These are phyloP conservation scores for Lysandra coridon DNA, from an alignment of 2,888 invertebrate genomes.

Conservation along the genomic window DNA sequence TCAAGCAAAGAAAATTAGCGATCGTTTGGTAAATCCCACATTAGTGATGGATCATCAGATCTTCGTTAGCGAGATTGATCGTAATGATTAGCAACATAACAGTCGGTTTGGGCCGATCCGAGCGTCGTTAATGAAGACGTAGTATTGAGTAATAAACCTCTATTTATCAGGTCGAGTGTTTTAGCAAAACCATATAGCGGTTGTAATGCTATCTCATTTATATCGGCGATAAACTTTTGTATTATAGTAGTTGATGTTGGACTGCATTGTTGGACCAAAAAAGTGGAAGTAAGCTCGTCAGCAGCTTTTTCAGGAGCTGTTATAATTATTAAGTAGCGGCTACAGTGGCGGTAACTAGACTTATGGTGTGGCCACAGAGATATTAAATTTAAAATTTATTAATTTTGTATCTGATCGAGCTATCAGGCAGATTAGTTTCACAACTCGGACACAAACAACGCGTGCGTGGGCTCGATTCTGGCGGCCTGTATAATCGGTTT, in stretches of 20 bases:
- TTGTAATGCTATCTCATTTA: not conserved
- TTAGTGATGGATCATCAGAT: slow-evolving; percentile 7
- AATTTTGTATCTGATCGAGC: not conserved
- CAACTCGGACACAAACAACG: not conserved
- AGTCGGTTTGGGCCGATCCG: not conserved
- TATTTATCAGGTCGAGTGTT: slow-evolving; percentile 7
- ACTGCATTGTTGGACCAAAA: no score
- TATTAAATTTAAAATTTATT: not conserved
- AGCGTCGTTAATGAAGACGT: not conserved
- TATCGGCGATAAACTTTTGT: not conserved
- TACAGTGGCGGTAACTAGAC: no score
- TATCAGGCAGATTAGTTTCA: slow-evolving; percentile 1
- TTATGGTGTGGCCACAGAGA: not conserved
- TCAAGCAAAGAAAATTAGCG: not conserved
- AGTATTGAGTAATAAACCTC: slow-evolving; percentile 11
- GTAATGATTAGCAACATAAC: not conserved
- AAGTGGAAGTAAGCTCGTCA: no score
- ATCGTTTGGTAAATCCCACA: not conserved
- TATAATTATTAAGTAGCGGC: not conserved
- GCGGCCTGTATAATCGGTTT: not conserved
- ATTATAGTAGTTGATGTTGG: no score
- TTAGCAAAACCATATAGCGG: not conserved
- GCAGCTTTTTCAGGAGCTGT: not conserved
- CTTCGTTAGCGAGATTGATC: slow-evolving; percentile 9
- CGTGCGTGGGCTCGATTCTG: no score